A percentile compares a stretch with the other conserved stretches of the same genome.
phyloP scores from a whole-genome alignment of 1,140 invertebrate genomes.

The Eriosoma lanigerum region DNA sequence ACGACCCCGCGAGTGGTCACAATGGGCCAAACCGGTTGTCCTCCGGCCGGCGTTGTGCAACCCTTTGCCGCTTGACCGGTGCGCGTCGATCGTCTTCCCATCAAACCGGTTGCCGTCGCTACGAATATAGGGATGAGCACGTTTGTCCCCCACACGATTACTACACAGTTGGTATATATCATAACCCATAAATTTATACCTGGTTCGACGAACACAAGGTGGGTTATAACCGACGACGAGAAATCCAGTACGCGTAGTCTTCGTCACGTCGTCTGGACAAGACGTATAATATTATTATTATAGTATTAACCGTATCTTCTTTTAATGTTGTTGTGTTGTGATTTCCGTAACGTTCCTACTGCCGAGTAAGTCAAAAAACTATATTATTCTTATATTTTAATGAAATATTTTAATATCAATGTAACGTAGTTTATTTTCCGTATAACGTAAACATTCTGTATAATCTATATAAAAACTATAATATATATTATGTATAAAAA shows the following conservation, averaged over 20 bases:
- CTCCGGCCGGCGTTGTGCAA: conserved; percentile 31
- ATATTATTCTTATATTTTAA: no score
- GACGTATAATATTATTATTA: no score
- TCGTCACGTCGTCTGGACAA: background rate
- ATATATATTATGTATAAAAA: no score
- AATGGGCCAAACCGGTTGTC: conserved; percentile 44
- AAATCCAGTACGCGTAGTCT: background rate
- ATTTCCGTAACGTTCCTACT: no score
- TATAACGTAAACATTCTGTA: no score
- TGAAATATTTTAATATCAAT: no score
- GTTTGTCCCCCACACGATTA: background rate
- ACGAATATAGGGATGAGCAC: conserved; percentile 28
- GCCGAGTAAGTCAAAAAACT: no score
- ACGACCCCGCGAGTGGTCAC: conserved; percentile 36
- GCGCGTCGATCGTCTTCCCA: conserved; percentile 48
- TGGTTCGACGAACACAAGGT: background rate
- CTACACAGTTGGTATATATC: no score
- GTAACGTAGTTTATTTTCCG: no score
- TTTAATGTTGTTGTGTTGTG: no score
- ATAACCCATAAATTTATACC: background rate
- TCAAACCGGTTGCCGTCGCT: conserved; percentile 26
- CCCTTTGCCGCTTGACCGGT: conserved; percentile 50
- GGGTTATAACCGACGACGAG: background rate
- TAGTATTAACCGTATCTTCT: no score
- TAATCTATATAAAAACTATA: no score